Evolutionary conservation across 2,797 vertebrate species (phyloP), one percentile per base, ranked within the genome.

Genomic region (Gambelia wislizenii): DNA sequence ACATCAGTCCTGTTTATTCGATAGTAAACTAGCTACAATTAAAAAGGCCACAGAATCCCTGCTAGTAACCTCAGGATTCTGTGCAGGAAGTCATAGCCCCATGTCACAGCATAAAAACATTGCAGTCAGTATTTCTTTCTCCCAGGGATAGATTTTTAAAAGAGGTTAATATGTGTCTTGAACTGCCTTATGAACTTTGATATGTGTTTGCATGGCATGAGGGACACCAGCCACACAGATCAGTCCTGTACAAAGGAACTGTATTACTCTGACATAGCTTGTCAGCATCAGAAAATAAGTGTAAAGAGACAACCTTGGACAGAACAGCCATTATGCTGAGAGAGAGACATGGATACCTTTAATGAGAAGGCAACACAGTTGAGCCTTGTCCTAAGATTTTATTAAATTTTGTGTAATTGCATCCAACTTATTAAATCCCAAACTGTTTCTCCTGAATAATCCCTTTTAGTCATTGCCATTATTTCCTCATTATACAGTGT

Each of bases 361-460:
- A 85, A 12, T 54, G 86, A 93, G 93, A 91, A 94, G 87, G 89
- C 85, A 90, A 92, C 95, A 91, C 89, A 95, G 95, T 90, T 75
- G 59, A 94, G 92, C 93, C 91, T 93, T 94, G 91, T 91, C 95
- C 90, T 95, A 85, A 91, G 91, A 88, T 82, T 89, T 95, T 92
- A 96, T 89, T 95, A 93, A 94, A 88, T 91, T 93, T 86, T 87
- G 91, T 88, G 92, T 95, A 95, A 96, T 95, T 95, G 93, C 84
- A n/a, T 77, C 91, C 91, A 89, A 94, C 93, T 96, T 95, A 94
- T 93, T 93, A 95, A 96, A 93, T 88, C 93, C 93, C 77, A 84
- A 82, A 91, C 92, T 94, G 93, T 94, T 95, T 94, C 92, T 92
- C 88, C 87, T 95, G 94, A 96, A 95, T 93, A 95, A 94, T 89